Base-by-base conservation (phyloP, 2,113 vertebrate genomes). In the Paralichthys olivaceus region DNA sequence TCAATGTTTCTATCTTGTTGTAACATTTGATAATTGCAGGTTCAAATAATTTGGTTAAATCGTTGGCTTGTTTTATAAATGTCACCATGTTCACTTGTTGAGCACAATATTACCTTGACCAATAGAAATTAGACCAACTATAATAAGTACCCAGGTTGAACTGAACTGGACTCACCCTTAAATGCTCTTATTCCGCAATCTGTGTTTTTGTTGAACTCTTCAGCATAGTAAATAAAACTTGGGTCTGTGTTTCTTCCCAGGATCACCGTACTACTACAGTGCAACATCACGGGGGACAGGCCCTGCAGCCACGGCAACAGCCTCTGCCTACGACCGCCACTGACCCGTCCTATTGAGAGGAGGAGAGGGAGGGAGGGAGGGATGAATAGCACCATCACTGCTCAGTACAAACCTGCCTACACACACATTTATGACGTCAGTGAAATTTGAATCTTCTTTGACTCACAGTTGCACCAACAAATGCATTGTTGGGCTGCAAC, bases 241-340 rank as follows among this genome's bases (percentile, higher is more conserved):
- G 8, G 67, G 22, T 61, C n/a, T 53, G 6, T 79, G 17, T 77
- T 61, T 45, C 79, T 74, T 76, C 79, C 1, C 84, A 99, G 98
- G 97, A 34, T 98, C 98, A 83, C 97, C 98, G 0, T 99, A 99
- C 89, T 99, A 99, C 92, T 99, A 99, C 92, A 97, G 97, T 0
- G 94, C 97, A 0, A 96, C 98, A 7, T 95, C 98, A 32, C 92
- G 98, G 2, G 97, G 98, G 72, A 92, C 97, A 0, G 96, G 96
- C 0, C 95, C 97, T 0, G 95, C 96, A 1, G 94, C 97, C 0
- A 91, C 97, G 0, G 94, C 97, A 2, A 93, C 98, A 2, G 96
- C 96, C 49, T 92, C 96, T 0, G 95, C 96, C 85, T 99, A 99
- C 0, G 97, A 99, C 83, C 97, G 97, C 32, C 98, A 98, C 95